Conservation (phyloP, 2,888 invertebrate species). For the Nipponacmea schrenckii region DNA sequence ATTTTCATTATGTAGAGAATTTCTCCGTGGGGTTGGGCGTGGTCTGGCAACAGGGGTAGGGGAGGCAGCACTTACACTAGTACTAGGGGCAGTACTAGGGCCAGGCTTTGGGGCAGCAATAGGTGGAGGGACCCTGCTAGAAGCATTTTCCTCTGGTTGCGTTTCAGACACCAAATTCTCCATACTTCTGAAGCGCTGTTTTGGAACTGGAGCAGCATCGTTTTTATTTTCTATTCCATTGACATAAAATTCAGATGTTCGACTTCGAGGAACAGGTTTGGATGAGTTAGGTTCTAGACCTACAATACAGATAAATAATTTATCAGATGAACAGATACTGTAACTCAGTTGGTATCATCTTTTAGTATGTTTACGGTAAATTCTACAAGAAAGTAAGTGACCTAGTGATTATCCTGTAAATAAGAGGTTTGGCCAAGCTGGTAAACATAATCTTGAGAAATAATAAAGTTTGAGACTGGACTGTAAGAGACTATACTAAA, state of each 20-base stretch:
- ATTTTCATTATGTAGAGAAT: constrained; percentile 26
- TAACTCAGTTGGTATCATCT: no score
- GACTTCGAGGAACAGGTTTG: constrained; percentile 45
- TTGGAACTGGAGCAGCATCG: constrained; percentile 20
- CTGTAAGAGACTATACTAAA: no score
- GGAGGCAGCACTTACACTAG: neutral
- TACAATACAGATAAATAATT: constrained; percentile 3
- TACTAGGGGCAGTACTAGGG: constrained; percentile 8
- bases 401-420: no score
- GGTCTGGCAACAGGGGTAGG: constrained; percentile 21
- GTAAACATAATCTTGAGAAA: no score
- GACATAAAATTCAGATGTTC: constrained; percentile 33
- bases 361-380: no score
- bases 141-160: neutral
- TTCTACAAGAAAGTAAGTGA: no score
- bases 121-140: constrained; percentile 10
- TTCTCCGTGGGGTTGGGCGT: constrained; percentile 24
- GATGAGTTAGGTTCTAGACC: constrained; percentile 23
- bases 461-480: no score
- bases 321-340: neutral
- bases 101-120: constrained; percentile 9
- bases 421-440: no score
- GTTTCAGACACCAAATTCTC: constrained; percentile 35
- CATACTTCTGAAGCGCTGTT: constrained; percentile 38
- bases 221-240: neutral